These are phyloP conservation scores for Ptiloglossa arizonensis DNA, from an alignment of 1,140 invertebrate species.

Conservation along the genomic window DNA sequence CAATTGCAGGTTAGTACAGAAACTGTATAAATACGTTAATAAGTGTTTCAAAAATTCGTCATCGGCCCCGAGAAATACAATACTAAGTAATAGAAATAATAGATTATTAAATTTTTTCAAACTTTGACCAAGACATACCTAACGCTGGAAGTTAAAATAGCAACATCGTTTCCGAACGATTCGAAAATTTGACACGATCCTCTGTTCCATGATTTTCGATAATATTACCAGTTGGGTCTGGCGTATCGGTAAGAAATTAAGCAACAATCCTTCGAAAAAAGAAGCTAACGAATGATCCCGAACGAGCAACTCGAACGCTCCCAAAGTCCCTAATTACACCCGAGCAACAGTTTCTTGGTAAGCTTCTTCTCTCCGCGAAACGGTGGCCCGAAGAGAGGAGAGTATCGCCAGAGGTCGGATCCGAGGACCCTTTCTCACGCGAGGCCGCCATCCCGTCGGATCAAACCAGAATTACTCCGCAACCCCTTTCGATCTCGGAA, in stretches of 20 bases:
- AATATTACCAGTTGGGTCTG: too few relatives aligned
- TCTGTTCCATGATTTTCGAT: too few relatives aligned
- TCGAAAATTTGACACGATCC: too few relatives aligned
- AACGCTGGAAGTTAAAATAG: too few relatives aligned
- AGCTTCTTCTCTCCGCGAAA: not conserved
- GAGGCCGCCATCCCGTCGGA: conserved; percentile 72
- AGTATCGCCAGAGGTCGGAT: conserved; percentile 73
- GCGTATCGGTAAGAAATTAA: not conserved
- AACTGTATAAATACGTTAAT: too few relatives aligned
- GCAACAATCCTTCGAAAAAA: not conserved
- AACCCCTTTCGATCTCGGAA: conserved; percentile 77
- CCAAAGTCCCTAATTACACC: not conserved
- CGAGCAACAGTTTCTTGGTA: conserved; percentile 1
- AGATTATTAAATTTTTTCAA: too few relatives aligned
- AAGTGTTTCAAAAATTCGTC: too few relatives aligned
- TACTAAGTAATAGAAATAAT: too few relatives aligned
- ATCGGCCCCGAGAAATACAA: too few relatives aligned
- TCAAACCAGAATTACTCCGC: conserved; percentile 79
- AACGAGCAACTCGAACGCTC: not conserved
- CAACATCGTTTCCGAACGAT: too few relatives aligned
- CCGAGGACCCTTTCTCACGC: conserved; percentile 80
- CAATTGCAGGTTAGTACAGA: too few relatives aligned
- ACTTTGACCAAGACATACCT: too few relatives aligned
- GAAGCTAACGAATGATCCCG: not conserved
- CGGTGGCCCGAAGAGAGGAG: not conserved